Conservation (phyloP, 2,888 invertebrate genomes). For the Cosmia pyralina region DNA sequence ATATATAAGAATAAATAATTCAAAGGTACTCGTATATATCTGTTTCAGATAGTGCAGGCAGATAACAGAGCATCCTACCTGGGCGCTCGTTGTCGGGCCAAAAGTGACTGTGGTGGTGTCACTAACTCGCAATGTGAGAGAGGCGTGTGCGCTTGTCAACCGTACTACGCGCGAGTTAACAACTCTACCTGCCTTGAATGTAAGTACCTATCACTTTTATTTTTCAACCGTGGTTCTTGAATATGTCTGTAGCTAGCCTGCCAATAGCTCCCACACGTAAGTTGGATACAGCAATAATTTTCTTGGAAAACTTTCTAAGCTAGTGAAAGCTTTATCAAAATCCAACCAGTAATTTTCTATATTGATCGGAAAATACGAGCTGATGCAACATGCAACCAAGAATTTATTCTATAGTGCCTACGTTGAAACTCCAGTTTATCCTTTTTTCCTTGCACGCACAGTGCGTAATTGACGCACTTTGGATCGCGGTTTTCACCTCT, state of each 20-base stretch:
- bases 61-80: conserved; percentile 80
- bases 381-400: conserved; percentile 10
- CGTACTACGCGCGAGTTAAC: conserved; percentile 95
- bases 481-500: conserved; percentile 70
- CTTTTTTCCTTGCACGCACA: conserved; percentile 46
- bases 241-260: background rate
- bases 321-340: conserved; percentile 37
- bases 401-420: conserved; percentile 19
- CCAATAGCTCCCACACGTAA: background rate
- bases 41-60: conserved; percentile 76
- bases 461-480: conserved; percentile 62
- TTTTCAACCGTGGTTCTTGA: conserved; percentile 18
- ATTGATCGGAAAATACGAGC: conserved; percentile 33
- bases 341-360: conserved; percentile 13
- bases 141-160: conserved; percentile 95
- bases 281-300: conserved; percentile 20
- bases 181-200: conserved; percentile 95
- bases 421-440: conserved; percentile 33
- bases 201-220: conserved; percentile 86
- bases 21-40: conserved; percentile 40
- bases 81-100: conserved; percentile 91
- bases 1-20: background rate
- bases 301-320: conserved; percentile 36
- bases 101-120: conserved; percentile 92
- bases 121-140: conserved; percentile 91